A percentile compares a stretch with the other conserved stretches of the same genome.
These are phyloP conservation scores for Myotis davidii DNA, from an alignment of 2,113 vertebrate genomes.

Conservation along the genomic window DNA sequence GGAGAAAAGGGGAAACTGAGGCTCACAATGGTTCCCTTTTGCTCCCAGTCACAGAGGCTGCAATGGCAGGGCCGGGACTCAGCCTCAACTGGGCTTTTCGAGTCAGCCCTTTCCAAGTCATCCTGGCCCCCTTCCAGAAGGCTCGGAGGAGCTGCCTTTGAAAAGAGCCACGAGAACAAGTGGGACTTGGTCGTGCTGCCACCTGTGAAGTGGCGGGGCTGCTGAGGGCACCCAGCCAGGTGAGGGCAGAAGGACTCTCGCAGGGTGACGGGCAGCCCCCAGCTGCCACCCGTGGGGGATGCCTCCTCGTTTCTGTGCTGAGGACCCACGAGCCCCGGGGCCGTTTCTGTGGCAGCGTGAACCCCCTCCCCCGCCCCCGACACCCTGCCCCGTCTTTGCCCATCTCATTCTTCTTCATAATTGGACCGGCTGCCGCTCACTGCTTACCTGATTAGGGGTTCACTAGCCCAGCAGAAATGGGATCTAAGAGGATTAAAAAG, in stretches of 20 bases:
- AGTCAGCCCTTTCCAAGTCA: background rate
- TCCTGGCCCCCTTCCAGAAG: slow-evolving; percentile 28
- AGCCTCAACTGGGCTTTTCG: background rate
- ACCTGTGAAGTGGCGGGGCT: slow-evolving; percentile 66
- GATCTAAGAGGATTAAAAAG: slow-evolving; percentile 80
- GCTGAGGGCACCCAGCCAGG: slow-evolving; percentile 11
- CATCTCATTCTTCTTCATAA: slow-evolving; percentile 63
- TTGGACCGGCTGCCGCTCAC: slow-evolving; percentile 53
- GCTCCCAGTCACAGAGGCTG: background rate
- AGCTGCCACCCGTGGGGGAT: background rate
- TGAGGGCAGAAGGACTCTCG: background rate
- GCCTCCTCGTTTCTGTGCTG: background rate
- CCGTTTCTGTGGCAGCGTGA: slow-evolving; percentile 43
- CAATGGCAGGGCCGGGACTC: background rate
- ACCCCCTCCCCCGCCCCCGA: slow-evolving; percentile 9
- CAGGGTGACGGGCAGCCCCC: background rate
- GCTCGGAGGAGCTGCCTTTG: background rate
- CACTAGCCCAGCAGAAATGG: slow-evolving; percentile 77
- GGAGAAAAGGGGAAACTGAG: background rate
- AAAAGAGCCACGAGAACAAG: slow-evolving; percentile 8
- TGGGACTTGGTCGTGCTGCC: slow-evolving; percentile 51
- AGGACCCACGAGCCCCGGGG: background rate
- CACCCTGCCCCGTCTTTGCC: slow-evolving; percentile 41
- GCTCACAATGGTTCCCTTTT: background rate
- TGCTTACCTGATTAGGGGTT: slow-evolving; percentile 80